A percentile compares a stretch with the other conserved stretches of the same genome.
These are phyloP conservation scores for Ictidomys tridecemlineatus DNA, from an alignment of 2,113 vertebrate species.

Conservation along the genomic window DNA sequence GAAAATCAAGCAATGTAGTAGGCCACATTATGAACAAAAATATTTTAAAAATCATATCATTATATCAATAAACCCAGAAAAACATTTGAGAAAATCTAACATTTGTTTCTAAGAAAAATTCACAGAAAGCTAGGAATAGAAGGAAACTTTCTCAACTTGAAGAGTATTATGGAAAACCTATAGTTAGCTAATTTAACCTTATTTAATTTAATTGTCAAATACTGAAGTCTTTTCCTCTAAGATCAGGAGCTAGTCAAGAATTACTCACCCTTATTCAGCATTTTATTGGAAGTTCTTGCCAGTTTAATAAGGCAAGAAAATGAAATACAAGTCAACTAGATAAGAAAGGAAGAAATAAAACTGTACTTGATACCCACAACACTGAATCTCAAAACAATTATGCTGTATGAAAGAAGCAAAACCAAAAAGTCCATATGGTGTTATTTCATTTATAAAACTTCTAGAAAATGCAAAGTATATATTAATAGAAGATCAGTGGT, in stretches of 20 bases:
- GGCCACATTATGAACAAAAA: not conserved
- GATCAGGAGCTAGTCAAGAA: not conserved
- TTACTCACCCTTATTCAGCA: constrained; percentile 4
- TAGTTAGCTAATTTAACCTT: not conserved
- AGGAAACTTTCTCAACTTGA: constrained; percentile 27
- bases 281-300: constrained; percentile 27
- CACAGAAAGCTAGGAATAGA: constrained; percentile 19
- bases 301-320: constrained; percentile 42
- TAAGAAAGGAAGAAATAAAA: constrained; percentile 28
- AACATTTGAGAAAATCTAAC: constrained; percentile 34
- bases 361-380: not conserved
- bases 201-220: not conserved
- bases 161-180: not conserved
- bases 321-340: constrained; percentile 38
- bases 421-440: not conserved
- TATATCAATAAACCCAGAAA: constrained; percentile 47
- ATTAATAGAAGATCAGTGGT: constrained; percentile 37
- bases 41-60: not conserved
- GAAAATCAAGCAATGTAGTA: constrained; percentile 50
- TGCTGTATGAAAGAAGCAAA: constrained; percentile 22
- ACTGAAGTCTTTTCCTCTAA: constrained; percentile 28
- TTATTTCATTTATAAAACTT: constrained; percentile 44
- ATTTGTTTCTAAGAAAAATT: constrained; percentile 24
- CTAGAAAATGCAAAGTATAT: constrained; percentile 11
- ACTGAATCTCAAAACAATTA: constrained; percentile 53